Percentiles rank a stretch among this genome's conserved stretches.
Conservation (phyloP, 1,140 invertebrate genomes). For the Caligus rogercresseyi region DNA sequence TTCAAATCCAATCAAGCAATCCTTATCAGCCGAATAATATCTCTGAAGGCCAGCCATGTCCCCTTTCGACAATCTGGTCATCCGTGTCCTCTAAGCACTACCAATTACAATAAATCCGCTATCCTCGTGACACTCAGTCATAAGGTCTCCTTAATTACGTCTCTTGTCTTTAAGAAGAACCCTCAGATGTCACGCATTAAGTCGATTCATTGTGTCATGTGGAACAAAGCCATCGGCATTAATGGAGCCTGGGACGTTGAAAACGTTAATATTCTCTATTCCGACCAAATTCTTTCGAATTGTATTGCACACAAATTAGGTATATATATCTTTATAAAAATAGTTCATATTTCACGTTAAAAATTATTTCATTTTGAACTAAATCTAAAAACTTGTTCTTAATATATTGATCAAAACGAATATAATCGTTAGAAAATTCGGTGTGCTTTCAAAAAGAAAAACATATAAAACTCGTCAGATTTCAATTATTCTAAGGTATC, state of each 20-base stretch:
- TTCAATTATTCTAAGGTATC: no score
- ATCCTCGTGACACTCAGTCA: neutral
- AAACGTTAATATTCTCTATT: constrained; percentile 1
- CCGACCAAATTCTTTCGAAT: neutral
- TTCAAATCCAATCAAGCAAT: neutral
- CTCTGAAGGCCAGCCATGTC: neutral
- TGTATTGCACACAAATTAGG: constrained; percentile 10
- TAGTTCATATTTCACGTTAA: no score
- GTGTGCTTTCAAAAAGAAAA: no score
- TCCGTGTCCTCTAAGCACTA: neutral
- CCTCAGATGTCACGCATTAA: neutral
- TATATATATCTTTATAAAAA: constrained; percentile 4
- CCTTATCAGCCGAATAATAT: neutral
- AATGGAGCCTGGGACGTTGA: constrained; percentile 15
- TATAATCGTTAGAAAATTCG: no score
- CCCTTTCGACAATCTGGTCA: neutral
- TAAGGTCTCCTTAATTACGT: neutral
- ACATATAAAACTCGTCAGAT: no score
- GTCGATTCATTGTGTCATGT: constrained; percentile 12
- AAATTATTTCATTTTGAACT: no score
- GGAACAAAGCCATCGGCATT: constrained; percentile 15
- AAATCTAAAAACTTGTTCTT: no score
- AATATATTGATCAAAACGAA: no score
- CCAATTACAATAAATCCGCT: neutral
- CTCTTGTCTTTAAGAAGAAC: neutral